A percentile compares a stretch with the other conserved stretches of the same genome.
Evolutionary conservation across 2,113 vertebrate genomes (phyloP).

Genomic region (Cinclus mexicanus): DNA sequence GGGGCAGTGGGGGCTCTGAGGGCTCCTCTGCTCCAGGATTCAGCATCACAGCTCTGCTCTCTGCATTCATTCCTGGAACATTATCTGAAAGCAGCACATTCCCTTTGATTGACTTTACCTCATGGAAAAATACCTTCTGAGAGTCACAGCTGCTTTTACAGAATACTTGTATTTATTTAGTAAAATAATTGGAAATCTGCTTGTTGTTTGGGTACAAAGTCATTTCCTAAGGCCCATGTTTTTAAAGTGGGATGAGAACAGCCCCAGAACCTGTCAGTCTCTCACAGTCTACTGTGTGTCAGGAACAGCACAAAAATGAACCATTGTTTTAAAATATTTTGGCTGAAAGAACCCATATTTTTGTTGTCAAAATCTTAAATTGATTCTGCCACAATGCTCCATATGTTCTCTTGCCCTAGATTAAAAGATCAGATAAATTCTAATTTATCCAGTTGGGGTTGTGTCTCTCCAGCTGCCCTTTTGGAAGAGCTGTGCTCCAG

Average conservation of each 20-base stretch:
- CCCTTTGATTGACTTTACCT: background rate
- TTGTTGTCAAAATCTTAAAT: background rate
- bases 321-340: background rate
- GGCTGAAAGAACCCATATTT: conserved; percentile 7
- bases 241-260: background rate
- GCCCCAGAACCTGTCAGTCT: conserved; percentile 13
- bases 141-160: background rate
- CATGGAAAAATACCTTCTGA: background rate
- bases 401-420: background rate
- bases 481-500: background rate
- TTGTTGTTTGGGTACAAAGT: background rate
- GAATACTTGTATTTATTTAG: background rate
- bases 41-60: background rate
- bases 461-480: background rate
- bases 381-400: background rate
- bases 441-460: background rate
- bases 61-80: background rate
- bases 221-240: background rate
- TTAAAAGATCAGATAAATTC: background rate
- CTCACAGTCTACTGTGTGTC: background rate
- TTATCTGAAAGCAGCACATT: background rate
- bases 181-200: background rate
- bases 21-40: background rate
- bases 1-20: background rate
- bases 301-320: background rate